These are phyloP conservation scores for Rhogogaster chlorosoma DNA, from an alignment of 2,888 invertebrate species.

Conservation along the genomic window DNA sequence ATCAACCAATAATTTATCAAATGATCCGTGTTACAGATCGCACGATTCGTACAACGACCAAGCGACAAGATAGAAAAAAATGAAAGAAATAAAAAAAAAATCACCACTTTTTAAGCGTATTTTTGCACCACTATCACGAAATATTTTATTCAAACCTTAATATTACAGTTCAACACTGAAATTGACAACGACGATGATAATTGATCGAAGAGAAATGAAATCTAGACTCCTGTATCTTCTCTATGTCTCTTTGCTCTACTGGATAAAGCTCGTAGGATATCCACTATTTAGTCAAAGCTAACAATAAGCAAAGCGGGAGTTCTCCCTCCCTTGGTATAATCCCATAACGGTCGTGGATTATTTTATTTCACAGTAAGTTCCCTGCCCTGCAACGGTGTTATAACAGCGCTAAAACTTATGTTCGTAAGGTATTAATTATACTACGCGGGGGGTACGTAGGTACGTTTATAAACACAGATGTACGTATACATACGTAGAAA, in stretches of 20 bases:
- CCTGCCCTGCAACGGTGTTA: neutral
- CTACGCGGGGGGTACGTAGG: neutral
- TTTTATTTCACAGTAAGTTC: slow-evolving; percentile 9
- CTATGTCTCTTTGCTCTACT: neutral
- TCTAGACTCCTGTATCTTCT: neutral
- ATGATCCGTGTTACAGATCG: neutral
- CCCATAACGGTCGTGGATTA: slow-evolving; percentile 29
- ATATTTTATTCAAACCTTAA: neutral
- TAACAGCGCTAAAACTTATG: neutral
- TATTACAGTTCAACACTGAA: neutral
- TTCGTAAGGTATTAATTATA: slow-evolving; percentile 26
- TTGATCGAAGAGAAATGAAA: neutral
- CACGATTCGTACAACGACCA: neutral
- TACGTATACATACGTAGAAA: neutral
- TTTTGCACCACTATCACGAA: neutral
- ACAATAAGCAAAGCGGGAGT: neutral
- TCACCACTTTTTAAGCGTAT: neutral
- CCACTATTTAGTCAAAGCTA: slow-evolving; percentile 7
- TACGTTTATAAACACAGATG: neutral
- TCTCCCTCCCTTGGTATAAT: neutral
- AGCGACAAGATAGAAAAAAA: neutral
- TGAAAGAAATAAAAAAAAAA: neutral
- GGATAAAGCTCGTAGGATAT: neutral
- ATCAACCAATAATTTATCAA: neutral
- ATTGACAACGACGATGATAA: neutral